These are phyloP conservation scores for Cheirogaleus medius DNA, from an alignment of 2,113 vertebrate species.

Conservation along the genomic window DNA sequence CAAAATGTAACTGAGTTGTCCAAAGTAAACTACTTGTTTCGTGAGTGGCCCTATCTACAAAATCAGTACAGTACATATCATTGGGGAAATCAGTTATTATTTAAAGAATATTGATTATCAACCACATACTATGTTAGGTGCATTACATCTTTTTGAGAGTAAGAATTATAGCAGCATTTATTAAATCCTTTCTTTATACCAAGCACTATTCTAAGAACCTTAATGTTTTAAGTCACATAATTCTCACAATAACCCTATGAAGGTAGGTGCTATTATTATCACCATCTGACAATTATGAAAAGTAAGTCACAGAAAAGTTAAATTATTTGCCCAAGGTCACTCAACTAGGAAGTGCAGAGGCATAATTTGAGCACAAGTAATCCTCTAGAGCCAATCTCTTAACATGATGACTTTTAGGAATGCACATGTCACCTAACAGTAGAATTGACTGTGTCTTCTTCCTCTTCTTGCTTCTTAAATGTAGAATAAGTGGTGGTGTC, in stretches of 20 bases:
- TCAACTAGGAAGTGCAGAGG: background rate
- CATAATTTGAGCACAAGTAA: background rate
- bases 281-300: background rate
- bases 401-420: background rate
- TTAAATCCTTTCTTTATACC: background rate
- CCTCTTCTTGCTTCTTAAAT: slow-evolving; percentile 8
- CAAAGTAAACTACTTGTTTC: background rate
- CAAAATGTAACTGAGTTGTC: background rate
- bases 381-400: background rate
- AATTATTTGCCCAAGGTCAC: background rate
- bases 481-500: background rate
- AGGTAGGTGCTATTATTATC: background rate
- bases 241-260: background rate
- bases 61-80: background rate
- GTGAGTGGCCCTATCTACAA: background rate
- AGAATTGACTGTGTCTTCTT: background rate
- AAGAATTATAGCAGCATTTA: background rate
- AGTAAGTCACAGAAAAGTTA: background rate
- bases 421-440: background rate
- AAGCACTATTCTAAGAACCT: background rate
- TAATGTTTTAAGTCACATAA: background rate
- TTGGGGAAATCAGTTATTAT: background rate
- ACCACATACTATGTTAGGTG: background rate
- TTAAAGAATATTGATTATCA: background rate
- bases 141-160: background rate